phyloP scores from a whole-genome alignment of 2,797 vertebrate genomes.

The Morelia viridis region DNA sequence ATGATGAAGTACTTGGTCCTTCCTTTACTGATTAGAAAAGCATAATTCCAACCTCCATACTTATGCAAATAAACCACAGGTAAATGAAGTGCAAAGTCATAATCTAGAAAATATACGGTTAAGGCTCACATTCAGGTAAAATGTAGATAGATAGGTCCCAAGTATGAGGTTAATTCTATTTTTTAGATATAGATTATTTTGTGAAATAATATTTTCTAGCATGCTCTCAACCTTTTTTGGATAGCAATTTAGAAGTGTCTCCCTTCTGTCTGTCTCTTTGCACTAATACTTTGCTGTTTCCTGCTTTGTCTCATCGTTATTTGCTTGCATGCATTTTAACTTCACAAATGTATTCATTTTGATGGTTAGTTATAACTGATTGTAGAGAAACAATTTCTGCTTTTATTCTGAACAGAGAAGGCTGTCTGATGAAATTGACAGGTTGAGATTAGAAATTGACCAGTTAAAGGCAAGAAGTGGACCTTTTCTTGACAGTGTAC shows the following conservation, averaged over 20 bases:
- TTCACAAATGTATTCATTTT: neutral
- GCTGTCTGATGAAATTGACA: slow-evolving; percentile 93
- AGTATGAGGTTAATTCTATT: neutral
- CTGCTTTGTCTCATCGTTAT: neutral
- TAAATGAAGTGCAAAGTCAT: neutral
- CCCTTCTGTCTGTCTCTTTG: slow-evolving; percentile 24
- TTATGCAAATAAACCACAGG: neutral
- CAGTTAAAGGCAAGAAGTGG: slow-evolving; percentile 91
- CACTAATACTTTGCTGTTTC: neutral
- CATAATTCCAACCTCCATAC: neutral
- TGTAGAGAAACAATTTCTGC: slow-evolving; percentile 22
- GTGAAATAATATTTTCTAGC: neutral
- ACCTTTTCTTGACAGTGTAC: slow-evolving; percentile 84
- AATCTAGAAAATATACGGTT: neutral
- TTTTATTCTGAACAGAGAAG: slow-evolving; percentile 77
- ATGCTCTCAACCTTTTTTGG: accelerated
- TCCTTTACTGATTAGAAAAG: neutral
- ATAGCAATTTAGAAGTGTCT: neutral
- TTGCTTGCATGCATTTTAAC: slow-evolving; percentile 46
- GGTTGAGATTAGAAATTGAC: slow-evolving; percentile 90
- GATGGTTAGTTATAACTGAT: neutral
- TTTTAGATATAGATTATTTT: accelerated
- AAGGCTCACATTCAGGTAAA: neutral
- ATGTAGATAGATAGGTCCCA: neutral
- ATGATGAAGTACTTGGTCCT: neutral